These are phyloP conservation scores for Abrostola triplasia DNA, from an alignment of 2,888 invertebrate species.

Conservation along the genomic window DNA sequence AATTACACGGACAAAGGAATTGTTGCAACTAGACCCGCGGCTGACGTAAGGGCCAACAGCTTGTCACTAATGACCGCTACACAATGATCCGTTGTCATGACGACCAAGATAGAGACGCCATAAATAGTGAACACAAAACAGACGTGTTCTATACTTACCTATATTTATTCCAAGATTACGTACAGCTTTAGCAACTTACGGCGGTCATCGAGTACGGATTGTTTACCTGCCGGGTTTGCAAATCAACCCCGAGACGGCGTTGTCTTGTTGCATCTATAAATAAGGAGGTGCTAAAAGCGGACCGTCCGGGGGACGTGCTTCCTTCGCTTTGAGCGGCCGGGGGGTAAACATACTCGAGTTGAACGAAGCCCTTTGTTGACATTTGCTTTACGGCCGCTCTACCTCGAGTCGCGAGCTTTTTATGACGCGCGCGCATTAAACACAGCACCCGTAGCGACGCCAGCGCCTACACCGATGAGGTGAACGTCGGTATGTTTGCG, in stretches of 20 bases:
- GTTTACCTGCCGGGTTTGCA: slow-evolving; percentile 83
- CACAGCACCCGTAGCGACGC: slow-evolving; percentile 60
- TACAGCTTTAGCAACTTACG: slow-evolving; percentile 40
- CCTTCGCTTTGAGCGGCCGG: slow-evolving; percentile 85
- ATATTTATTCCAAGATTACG: not conserved
- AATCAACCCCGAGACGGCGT: slow-evolving; percentile 77
- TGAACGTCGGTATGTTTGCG: slow-evolving; percentile 53
- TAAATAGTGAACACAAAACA: slow-evolving; percentile 44
- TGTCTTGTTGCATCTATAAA: slow-evolving; percentile 85
- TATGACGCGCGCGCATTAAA: slow-evolving; percentile 75
- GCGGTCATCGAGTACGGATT: slow-evolving; percentile 66
- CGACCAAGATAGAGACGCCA: slow-evolving; percentile 45
- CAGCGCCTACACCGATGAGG: slow-evolving; percentile 56
- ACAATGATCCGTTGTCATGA: slow-evolving; percentile 61
- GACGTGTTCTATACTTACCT: slow-evolving; percentile 8
- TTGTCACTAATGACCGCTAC: slow-evolving; percentile 71
- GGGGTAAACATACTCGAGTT: slow-evolving; percentile 82
- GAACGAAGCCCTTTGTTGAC: slow-evolving; percentile 85
- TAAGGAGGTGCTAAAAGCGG: slow-evolving; percentile 88
- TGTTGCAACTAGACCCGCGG: slow-evolving; percentile 69
- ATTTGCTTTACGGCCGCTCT: slow-evolving; percentile 81
- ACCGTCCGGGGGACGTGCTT: slow-evolving; percentile 84
- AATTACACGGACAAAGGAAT: slow-evolving; percentile 86
- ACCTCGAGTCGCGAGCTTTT: slow-evolving; percentile 69
- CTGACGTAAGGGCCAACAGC: slow-evolving; percentile 75